Evolutionary conservation across 2,888 invertebrate species (phyloP), one percentile per base, ranked within the genome.

Genomic region (Andrena chrysosceles): DNA sequence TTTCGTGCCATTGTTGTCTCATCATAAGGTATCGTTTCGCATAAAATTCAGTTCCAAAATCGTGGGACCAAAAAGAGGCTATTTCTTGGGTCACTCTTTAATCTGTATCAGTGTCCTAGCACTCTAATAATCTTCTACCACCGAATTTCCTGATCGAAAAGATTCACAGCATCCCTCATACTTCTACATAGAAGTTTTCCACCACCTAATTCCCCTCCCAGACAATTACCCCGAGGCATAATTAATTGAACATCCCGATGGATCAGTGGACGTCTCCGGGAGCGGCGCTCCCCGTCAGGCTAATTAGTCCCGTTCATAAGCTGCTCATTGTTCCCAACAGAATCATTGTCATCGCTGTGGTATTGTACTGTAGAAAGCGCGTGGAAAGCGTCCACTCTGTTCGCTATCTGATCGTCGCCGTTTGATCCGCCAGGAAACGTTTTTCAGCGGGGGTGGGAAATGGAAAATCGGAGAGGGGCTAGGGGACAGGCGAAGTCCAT

Each of bases 301-400:
- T 72, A 78, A 82, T 82, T 78, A 66, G 49, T 16, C 78, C 16
- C 66, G 68, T 62, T 81, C 69, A 49, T 67, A 67, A 76, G 33
- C 62, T 49, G 52, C 35, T 82, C 52, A 82, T 86, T 86, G 69
- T 83, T 75, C 23, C 42, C 33, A 10, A 6, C 42, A 42, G 76
- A 73, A 87, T 85, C 84, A 84, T 87, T 87, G 87, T 85, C 85
- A 80, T 87, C 87, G 62, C 26, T 26, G 52, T 48, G 26, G 16
- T 64, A 80, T 75, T 77, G 81, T 76, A 59, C 86, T 56, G 83
- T 87, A 88, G 88, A 88, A 88, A 88, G 86, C 77, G 77, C 77
- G 62, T 77, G 84, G 86, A 88, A 88, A 88, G 77, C 76, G 77
- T 83, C 77, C 63, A 69, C 69, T 81, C 77, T 69, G 62, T 73